Conservation (phyloP, 2,888 invertebrate species). For the Griposia aprilina region DNA sequence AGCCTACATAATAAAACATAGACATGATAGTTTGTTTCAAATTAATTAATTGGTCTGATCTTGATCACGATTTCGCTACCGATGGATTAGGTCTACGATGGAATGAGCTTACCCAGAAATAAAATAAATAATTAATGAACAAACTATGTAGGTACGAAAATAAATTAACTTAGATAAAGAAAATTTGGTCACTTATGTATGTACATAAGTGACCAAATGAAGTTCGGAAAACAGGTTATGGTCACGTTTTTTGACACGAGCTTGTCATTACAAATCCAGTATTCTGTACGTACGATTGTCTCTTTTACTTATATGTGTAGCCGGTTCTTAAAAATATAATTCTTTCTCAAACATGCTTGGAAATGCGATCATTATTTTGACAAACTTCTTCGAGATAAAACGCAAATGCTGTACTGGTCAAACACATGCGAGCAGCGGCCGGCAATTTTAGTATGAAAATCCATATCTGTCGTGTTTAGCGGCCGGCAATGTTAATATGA, state of each 20-base stretch:
- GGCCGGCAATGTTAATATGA: too few relatives aligned
- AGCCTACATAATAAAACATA: background rate
- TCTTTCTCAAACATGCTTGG: too few relatives aligned
- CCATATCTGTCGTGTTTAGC: too few relatives aligned
- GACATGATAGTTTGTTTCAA: background rate
- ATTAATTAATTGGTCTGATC: background rate
- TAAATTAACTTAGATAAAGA: slow-evolving; percentile 25
- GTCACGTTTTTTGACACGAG: slow-evolving; percentile 19
- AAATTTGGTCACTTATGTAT: background rate
- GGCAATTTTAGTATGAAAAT: too few relatives aligned
- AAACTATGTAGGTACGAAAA: background rate
- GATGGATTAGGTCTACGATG: too few relatives aligned
- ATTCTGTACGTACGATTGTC: background rate
- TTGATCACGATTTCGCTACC: background rate
- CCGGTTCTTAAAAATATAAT: slow-evolving; percentile 5
- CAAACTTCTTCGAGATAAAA: too few relatives aligned
- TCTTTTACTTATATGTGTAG: background rate
- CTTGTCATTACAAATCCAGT: background rate
- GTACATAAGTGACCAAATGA: background rate
- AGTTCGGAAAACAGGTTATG: background rate
- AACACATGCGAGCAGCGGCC: too few relatives aligned
- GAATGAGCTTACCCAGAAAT: background rate
- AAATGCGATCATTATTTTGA: too few relatives aligned
- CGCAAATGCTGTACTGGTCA: too few relatives aligned
- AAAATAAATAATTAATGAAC: background rate